A percentile compares a stretch with the other conserved stretches of the same genome.
These are phyloP conservation scores for Endotricha flammealis DNA, from an alignment of 2,888 invertebrate genomes.

Conservation along the genomic window DNA sequence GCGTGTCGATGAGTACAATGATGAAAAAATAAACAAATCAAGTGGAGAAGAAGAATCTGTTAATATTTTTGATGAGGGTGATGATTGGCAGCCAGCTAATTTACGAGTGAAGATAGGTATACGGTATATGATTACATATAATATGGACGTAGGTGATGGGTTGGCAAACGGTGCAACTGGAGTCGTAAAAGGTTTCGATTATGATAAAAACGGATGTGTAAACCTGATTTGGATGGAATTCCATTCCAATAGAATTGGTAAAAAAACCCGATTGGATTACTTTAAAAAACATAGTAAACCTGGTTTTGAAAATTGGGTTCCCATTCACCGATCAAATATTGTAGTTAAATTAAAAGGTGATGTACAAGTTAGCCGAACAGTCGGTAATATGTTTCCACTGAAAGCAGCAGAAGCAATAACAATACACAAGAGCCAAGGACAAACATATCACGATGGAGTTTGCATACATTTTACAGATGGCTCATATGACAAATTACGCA, in stretches of 20 bases:
- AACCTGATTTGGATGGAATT: conserved; percentile 13
- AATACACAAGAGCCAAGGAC: conserved; percentile 13
- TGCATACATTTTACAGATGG: conserved; percentile 12
- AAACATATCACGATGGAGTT: conserved; percentile 12
- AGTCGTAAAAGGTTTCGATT: conserved; percentile 12
- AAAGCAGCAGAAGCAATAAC: conserved; percentile 15
- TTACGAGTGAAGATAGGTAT: conserved; percentile 11
- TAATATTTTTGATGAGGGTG: conserved; percentile 7
- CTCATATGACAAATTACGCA: conserved; percentile 10
- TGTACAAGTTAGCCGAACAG: conserved; percentile 3
- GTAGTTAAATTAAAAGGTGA: conserved; percentile 5
- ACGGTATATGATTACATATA: conserved; percentile 13
- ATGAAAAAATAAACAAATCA: conserved; percentile 9
- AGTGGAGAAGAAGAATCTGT: conserved; percentile 8
- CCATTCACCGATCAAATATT: conserved; percentile 8
- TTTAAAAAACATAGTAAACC: conserved; percentile 6
- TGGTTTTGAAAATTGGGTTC: conserved; percentile 11
- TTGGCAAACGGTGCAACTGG: conserved; percentile 13
- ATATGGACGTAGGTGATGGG: conserved; percentile 12
- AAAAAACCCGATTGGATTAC: conserved; percentile 7
- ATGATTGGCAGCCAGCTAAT: conserved; percentile 8
- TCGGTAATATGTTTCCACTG: conserved; percentile 10
- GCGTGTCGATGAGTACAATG: conserved; percentile 9
- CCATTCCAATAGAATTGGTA: conserved; percentile 6
- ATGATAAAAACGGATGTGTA: conserved; percentile 7